Percentiles rank a stretch among this genome's conserved stretches.
These are phyloP conservation scores for Thymallus thymallus DNA, from an alignment of 2,113 vertebrate genomes.

Conservation along the genomic window DNA sequence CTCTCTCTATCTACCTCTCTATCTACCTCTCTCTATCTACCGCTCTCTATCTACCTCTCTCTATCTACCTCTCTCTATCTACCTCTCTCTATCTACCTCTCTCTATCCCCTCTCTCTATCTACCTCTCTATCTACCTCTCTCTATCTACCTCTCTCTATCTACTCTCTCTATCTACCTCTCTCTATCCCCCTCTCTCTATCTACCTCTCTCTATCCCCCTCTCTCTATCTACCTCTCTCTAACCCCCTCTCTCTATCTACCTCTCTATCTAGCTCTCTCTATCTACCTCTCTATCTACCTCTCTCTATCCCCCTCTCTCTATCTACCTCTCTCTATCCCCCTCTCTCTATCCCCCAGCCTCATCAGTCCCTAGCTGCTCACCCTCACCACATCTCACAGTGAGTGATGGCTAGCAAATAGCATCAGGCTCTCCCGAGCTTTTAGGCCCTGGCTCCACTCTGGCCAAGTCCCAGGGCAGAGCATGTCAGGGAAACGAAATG, in stretches of 20 bases:
- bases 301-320: neutral
- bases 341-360: neutral
- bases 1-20: too few species aligned
- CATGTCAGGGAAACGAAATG: slow-evolving; percentile 48
- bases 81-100: neutral
- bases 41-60: accelerated
- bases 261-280: neutral
- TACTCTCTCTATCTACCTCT: too few species aligned
- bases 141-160: too few species aligned
- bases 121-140: neutral
- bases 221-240: too few species aligned
- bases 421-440: slow-evolving; percentile 20
- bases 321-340: neutral
- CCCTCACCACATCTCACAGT: too few species aligned
- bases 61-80: slow-evolving; percentile 2
- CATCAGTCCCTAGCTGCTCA: too few species aligned
- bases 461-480: slow-evolving; percentile 35
- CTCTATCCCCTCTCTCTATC: slow-evolving; percentile 1
- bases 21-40: too few species aligned
- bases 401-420: slow-evolving; percentile 18
- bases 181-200: too few species aligned
- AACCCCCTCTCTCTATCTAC: too few species aligned
- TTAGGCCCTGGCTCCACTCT: slow-evolving; percentile 11
- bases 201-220: too few species aligned
- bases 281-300: too few species aligned